A percentile compares a stretch with the other conserved stretches of the same genome.
Evolutionary conservation across 2,113 vertebrate genomes (phyloP).

Genomic region (Anoplopoma fimbria): DNA sequence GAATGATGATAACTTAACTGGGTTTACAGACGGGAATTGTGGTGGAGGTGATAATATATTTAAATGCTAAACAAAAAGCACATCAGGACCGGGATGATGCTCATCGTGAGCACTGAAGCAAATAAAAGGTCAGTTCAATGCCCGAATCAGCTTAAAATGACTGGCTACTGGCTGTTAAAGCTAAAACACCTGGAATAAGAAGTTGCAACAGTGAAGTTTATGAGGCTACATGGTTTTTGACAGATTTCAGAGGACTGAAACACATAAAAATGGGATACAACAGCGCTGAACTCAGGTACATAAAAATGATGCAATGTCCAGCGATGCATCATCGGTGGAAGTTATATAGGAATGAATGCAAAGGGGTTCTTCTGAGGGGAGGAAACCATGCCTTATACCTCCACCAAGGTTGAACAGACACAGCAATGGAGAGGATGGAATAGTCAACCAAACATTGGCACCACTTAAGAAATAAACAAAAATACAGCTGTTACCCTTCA

Average conservation of each 20-base stretch:
- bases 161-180: no score
- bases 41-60: no score
- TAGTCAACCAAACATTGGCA: background rate
- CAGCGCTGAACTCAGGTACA: background rate
- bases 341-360: background rate
- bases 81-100: no score
- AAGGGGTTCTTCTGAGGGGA: background rate
- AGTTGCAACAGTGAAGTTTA: background rate
- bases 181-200: background rate
- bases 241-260: conserved; percentile 8
- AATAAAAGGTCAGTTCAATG: no score
- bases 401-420: background rate
- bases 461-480: background rate
- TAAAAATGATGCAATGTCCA: background rate
- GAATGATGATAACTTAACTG: no score
- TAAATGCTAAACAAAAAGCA: no score
- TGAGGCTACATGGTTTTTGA: background rate
- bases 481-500: background rate
- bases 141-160: no score
- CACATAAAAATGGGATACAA: background rate
- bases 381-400: background rate
- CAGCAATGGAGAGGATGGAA: background rate
- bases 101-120: no score
- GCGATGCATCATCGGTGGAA: background rate
- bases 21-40: no score